Conservation (phyloP, 2,888 invertebrate genomes). For the Fissipunctia ypsillon region DNA sequence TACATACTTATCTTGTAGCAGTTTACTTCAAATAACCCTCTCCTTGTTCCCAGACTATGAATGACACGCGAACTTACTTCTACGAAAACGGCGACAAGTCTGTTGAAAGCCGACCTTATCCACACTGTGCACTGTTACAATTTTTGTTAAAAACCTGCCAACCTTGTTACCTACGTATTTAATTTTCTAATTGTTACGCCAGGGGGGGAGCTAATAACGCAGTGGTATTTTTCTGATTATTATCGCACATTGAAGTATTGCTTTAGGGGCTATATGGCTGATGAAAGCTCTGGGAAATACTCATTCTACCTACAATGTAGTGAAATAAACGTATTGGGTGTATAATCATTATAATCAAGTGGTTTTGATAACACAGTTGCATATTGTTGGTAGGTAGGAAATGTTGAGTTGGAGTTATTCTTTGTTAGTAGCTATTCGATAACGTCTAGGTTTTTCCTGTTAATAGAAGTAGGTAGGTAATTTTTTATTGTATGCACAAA, state of each 20-base stretch:
- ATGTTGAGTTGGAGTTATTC: too few relatives aligned
- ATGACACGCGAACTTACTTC: constrained; percentile 60
- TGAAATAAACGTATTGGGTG: constrained; percentile 49
- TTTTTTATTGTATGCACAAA: too few relatives aligned
- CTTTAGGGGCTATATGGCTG: constrained; percentile 62
- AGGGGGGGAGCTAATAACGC: constrained; percentile 64
- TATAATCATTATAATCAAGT: constrained; percentile 65
- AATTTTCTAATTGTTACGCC: constrained; percentile 73
- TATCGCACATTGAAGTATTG: constrained; percentile 67
- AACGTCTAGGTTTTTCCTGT: not conserved
- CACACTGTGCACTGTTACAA: constrained; percentile 43
- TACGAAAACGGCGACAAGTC: constrained; percentile 56
- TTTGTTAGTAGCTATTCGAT: constrained; percentile 29
- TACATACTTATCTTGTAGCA: too few relatives aligned
- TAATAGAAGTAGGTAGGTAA: too few relatives aligned
- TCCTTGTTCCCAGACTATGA: constrained; percentile 56
- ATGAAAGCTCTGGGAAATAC: constrained; percentile 66
- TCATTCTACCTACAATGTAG: constrained; percentile 54
- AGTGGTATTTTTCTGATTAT: constrained; percentile 73
- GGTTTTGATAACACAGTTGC: constrained; percentile 56
- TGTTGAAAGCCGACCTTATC: constrained; percentile 58
- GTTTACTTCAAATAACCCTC: not conserved
- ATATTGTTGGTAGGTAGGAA: constrained; percentile 32
- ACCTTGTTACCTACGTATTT: constrained; percentile 69
- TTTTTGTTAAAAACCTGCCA: constrained; percentile 55